Conservation (phyloP, 2,888 invertebrate genomes). For the Marasmarcha lunaedactyla region DNA sequence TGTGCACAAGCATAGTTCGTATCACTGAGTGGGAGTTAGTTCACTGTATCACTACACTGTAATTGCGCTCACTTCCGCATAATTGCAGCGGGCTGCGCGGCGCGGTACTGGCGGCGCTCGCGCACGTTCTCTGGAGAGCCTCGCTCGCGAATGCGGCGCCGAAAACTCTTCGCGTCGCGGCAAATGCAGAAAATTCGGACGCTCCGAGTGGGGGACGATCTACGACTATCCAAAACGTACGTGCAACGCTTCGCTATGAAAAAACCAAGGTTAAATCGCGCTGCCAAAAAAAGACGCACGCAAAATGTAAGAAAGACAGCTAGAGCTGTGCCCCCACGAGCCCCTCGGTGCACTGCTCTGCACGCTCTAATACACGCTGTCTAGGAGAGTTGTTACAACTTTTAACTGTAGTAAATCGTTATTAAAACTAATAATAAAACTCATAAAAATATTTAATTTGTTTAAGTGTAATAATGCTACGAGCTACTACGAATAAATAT, state of each 20-base stretch:
- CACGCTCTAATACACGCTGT: slow-evolving; percentile 26
- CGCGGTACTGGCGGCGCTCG: slow-evolving; percentile 31
- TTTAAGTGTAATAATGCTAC: too few relatives aligned
- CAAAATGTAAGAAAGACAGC: slow-evolving; percentile 61
- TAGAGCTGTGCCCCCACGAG: slow-evolving; percentile 56
- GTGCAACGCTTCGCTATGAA: slow-evolving; percentile 67
- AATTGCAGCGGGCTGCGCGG: slow-evolving; percentile 41
- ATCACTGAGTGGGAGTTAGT: slow-evolving; percentile 49
- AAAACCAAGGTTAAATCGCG: slow-evolving; percentile 69
- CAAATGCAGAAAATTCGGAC: slow-evolving; percentile 67
- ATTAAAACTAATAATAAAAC: too few relatives aligned
- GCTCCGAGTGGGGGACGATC: slow-evolving; percentile 66
- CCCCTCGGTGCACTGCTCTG: slow-evolving; percentile 51
- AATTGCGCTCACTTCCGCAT: slow-evolving; percentile 62
- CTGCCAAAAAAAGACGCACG: slow-evolving; percentile 70
- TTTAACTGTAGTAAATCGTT: too few relatives aligned
- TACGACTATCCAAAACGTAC: slow-evolving; percentile 66
- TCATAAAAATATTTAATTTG: too few relatives aligned
- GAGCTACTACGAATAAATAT: too few relatives aligned
- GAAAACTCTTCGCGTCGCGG: slow-evolving; percentile 57
- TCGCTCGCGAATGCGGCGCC: slow-evolving; percentile 66
- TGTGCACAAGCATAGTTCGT: slow-evolving; percentile 61
- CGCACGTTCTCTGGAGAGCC: slow-evolving; percentile 52
- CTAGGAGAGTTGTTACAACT: too few relatives aligned
- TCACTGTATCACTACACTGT: slow-evolving; percentile 54